phyloP scores from a whole-genome alignment of 2,888 invertebrate genomes.

The Xestia xanthographa region DNA sequence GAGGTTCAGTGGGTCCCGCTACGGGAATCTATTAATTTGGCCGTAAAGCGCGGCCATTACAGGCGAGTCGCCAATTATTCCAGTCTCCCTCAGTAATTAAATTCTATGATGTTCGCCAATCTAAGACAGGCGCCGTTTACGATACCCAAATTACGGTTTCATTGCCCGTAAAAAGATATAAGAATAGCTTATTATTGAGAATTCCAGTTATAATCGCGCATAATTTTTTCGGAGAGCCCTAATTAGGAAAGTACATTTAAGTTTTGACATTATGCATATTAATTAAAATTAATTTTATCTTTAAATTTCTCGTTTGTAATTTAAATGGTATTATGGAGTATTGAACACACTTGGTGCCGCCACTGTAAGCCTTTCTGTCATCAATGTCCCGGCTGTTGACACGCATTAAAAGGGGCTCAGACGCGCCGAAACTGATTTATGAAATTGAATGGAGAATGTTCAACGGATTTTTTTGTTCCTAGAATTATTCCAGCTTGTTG shows the following conservation, averaged over 20 bases:
- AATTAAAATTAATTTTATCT: constrained; percentile 54
- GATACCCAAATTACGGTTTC: constrained; percentile 87
- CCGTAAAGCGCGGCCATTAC: constrained; percentile 85
- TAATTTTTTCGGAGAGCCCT: constrained; percentile 51
- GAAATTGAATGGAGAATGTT: constrained; percentile 53
- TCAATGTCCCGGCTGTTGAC: constrained; percentile 53
- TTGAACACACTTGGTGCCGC: constrained; percentile 53
- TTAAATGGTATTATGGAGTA: constrained; percentile 59
- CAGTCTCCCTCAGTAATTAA: constrained; percentile 87
- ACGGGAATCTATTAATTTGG: constrained; percentile 88
- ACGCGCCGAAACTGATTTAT: constrained; percentile 62
- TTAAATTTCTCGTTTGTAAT: constrained; percentile 55
- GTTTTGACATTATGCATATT: constrained; percentile 50
- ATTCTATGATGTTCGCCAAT: constrained; percentile 88
- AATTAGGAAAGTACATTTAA: constrained; percentile 50
- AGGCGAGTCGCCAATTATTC: constrained; percentile 88
- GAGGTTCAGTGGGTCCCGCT: constrained; percentile 79
- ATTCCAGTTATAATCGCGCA: constrained; percentile 63
- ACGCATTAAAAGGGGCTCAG: constrained; percentile 59
- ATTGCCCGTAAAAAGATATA: constrained; percentile 85
- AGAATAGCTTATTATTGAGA: constrained; percentile 74
- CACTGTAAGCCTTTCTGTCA: constrained; percentile 57
- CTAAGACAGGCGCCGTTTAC: constrained; percentile 87
- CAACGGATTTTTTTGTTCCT: constrained; percentile 39
- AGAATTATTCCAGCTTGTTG: constrained; percentile 54